These are phyloP conservation scores for Ashinkailepas kermadecensis DNA, from an alignment of 2,888 invertebrate species.

Conservation along the genomic window DNA sequence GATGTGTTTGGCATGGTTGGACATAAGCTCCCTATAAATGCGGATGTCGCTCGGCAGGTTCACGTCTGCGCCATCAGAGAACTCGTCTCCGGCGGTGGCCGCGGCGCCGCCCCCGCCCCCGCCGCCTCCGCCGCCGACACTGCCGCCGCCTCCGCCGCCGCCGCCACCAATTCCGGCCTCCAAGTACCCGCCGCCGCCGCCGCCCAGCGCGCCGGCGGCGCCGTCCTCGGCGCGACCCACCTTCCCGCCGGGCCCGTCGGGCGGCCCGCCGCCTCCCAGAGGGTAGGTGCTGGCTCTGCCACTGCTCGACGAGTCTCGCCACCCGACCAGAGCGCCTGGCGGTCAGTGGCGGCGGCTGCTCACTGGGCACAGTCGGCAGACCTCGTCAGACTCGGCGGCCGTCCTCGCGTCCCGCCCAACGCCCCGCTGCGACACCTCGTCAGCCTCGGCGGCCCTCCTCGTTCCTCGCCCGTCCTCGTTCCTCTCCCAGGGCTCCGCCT, in stretches of 20 bases:
- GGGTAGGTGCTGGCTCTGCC: neutral
- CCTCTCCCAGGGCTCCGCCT: no score
- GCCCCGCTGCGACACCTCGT: no score
- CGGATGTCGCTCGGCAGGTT: neutral
- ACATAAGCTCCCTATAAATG: no score
- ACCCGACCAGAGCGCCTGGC: neutral
- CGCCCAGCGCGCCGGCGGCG: neutral
- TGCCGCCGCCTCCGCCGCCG: neutral
- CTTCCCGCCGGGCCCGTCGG: neutral
- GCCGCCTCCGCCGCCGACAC: slow-evolving; percentile 21
- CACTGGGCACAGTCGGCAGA: neutral
- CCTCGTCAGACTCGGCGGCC: neutral
- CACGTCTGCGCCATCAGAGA: slow-evolving; percentile 6
- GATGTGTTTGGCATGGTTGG: no score
- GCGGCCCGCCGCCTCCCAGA: neutral
- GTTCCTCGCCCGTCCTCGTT: no score
- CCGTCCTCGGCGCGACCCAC: slow-evolving; percentile 20
- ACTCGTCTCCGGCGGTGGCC: neutral
- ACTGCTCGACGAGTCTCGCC: neutral
- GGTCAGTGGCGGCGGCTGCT: neutral
- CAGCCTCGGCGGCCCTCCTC: neutral
- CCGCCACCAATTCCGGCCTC: slow-evolving; percentile 2
- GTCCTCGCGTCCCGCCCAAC: neutral
- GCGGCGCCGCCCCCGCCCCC: neutral
- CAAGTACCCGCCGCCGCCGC: slow-evolving; percentile 25